Percentiles rank a stretch among this genome's conserved stretches.
phyloP scores from a whole-genome alignment of 2,888 invertebrate species.

The Osedax fenrisi region DNA sequence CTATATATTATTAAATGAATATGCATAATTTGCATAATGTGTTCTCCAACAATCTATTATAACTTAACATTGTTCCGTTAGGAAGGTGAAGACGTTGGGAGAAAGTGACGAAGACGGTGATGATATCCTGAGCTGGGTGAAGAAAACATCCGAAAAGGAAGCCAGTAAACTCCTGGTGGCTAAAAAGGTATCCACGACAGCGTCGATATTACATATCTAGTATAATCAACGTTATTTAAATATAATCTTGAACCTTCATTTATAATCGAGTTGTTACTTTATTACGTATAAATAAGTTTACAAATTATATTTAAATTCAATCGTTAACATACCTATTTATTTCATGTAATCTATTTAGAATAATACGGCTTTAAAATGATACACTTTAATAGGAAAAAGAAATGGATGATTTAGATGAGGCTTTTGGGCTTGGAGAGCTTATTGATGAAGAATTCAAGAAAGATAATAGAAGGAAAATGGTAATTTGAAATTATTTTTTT shows the following conservation, averaged over 20 bases:
- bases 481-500: too few relatives aligned
- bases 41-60: too few relatives aligned
- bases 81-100: constrained; percentile 45
- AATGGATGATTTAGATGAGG: constrained; percentile 84
- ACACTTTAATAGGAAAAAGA: constrained; percentile 67
- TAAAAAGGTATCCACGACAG: constrained; percentile 58
- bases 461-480: constrained; percentile 13
- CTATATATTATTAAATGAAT: too few relatives aligned
- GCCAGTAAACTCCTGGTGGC: constrained; percentile 72
- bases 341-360: too few relatives aligned
- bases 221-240: too few relatives aligned
- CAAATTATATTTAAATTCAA: background rate
- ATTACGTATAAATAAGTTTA: too few relatives aligned
- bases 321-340: background rate
- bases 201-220: background rate
- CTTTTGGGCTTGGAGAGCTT: constrained; percentile 75
- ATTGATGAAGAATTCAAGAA: constrained; percentile 64
- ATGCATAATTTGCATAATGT: too few relatives aligned
- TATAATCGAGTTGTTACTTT: background rate
- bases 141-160: constrained; percentile 64
- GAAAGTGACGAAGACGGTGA: constrained; percentile 60
- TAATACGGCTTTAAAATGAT: too few relatives aligned
- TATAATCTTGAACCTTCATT: too few relatives aligned
- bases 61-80: too few relatives aligned
- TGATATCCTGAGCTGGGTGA: constrained; percentile 63